A percentile compares a stretch with the other conserved stretches of the same genome.
Evolutionary conservation across 1,140 invertebrate species (phyloP).

Genomic region (Coenobita brevimanus): DNA sequence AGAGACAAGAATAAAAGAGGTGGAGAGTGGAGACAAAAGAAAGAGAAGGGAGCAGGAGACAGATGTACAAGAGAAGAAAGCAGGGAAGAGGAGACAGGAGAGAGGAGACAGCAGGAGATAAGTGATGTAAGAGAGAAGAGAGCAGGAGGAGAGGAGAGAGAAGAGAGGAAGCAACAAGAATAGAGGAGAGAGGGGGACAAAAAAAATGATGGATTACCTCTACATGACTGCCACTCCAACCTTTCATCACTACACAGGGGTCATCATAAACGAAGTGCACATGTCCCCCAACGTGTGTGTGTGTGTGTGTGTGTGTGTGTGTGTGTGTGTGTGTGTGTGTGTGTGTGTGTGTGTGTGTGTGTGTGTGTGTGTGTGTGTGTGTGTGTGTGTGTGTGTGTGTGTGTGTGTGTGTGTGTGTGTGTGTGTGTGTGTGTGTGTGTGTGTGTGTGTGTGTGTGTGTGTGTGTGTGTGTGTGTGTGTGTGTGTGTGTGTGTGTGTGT

Average conservation of each 20-base stretch:
- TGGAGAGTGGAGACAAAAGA: no score
- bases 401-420: conserved; percentile 19
- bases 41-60: no score
- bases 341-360: conserved; percentile 10
- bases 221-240: neutral
- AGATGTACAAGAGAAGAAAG: no score
- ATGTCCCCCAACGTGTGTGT: no score
- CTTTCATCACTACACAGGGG: neutral
- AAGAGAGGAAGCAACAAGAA: no score
- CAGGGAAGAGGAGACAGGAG: no score
- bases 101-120: no score
- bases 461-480: neutral
- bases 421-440: conserved; percentile 9
- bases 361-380: conserved; percentile 19
- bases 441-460: neutral
- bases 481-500: neutral
- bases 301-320: conserved; percentile 16
- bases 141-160: no score
- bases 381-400: neutral
- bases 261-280: neutral
- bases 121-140: no score
- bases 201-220: neutral
- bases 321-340: conserved; percentile 26
- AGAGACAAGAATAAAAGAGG: no score
- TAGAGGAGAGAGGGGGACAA: no score